Conservation (phyloP, 1,140 invertebrate genomes). For the Pectinophora gossypiella region DNA sequence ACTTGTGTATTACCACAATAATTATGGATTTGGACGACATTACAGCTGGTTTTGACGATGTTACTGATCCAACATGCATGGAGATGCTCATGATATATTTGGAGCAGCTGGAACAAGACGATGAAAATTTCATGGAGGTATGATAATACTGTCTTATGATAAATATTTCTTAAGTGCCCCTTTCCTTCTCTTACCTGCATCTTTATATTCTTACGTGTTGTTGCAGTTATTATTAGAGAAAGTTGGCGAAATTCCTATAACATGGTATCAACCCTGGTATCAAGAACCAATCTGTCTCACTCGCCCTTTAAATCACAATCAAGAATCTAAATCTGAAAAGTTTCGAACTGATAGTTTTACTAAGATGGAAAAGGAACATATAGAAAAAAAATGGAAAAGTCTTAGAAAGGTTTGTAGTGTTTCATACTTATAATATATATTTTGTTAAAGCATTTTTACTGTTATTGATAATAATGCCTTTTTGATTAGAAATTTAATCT, state of each 20-base stretch:
- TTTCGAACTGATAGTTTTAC: constrained; percentile 22
- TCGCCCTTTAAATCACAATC: constrained; percentile 20
- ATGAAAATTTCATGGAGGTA: constrained; percentile 39
- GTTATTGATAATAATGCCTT: neutral
- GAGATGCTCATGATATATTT: constrained; percentile 27
- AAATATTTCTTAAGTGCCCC: neutral
- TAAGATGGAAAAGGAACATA: constrained; percentile 30
- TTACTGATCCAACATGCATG: constrained; percentile 30
- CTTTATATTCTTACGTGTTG: neutral
- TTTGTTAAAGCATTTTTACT: neutral
- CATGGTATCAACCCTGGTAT: constrained; percentile 47
- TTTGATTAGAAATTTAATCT: constrained; percentile 27
- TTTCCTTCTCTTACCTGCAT: neutral
- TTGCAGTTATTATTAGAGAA: constrained; percentile 27
- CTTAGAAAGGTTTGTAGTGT: constrained; percentile 28
- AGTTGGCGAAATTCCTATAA: constrained; percentile 23
- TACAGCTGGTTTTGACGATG: constrained; percentile 7
- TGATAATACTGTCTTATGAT: neutral
- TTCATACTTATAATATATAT: neutral
- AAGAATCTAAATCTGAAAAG: constrained; percentile 10
- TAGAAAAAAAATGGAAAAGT: constrained; percentile 36
- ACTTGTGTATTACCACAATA: no score
- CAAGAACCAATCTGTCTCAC: constrained; percentile 30
- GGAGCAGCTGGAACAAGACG: constrained; percentile 29
- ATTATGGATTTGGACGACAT: no score